phyloP scores from a whole-genome alignment of 1,140 invertebrate genomes.

The Polypedilum vanderplanki region DNA sequence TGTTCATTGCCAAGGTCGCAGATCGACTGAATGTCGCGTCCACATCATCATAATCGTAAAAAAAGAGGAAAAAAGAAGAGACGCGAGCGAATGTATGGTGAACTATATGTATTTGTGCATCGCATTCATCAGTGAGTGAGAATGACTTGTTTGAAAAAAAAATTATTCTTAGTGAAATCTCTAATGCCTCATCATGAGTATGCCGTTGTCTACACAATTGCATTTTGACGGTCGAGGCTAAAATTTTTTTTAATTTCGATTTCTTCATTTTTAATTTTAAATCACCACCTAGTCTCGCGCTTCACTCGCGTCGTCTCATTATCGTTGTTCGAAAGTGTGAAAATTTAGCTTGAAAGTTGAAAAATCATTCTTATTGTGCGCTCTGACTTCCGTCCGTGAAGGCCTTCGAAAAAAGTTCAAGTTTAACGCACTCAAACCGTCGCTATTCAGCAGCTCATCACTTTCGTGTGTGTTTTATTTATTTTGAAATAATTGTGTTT shows the following conservation, averaged over 20 bases:
- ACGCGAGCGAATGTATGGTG: neutral
- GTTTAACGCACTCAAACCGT: neutral
- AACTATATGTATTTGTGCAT: conserved; percentile 1
- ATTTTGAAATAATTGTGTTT: neutral
- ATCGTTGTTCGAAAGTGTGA: neutral
- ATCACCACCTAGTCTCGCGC: neutral
- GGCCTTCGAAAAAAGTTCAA: neutral
- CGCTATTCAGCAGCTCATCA: neutral
- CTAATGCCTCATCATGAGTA: neutral
- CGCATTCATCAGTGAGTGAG: neutral
- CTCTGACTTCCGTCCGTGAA: neutral
- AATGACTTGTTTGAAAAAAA: conserved; percentile 4
- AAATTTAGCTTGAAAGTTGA: neutral
- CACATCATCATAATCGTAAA: conserved; percentile 25
- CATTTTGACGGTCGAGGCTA: conserved; percentile 25
- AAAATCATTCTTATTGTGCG: neutral
- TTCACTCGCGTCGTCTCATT: neutral
- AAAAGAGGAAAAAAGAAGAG: neutral
- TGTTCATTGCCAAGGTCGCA: conserved; percentile 27
- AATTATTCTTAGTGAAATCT: neutral
- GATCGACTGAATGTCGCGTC: conserved; percentile 27
- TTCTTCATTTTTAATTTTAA: neutral
- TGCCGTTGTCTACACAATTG: neutral
- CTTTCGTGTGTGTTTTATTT: neutral
- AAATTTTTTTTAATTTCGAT: neutral